phyloP scores from a whole-genome alignment of 2,888 invertebrate genomes.

The Clitarchus hookeri region DNA sequence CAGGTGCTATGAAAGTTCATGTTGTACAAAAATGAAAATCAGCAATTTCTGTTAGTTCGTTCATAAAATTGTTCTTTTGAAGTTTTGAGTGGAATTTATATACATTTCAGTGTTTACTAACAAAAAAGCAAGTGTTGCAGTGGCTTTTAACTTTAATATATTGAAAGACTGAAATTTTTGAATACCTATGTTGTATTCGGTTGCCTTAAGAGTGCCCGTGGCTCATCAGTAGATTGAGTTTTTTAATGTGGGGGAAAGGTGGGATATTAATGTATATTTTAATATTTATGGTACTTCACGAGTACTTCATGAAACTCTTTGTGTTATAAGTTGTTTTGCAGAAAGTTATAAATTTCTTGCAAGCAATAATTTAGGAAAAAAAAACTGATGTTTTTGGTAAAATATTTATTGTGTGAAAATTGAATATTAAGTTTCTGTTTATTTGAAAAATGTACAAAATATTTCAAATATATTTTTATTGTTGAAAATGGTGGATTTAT shows the following conservation, averaged over 20 bases:
- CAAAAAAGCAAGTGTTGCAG: not conserved
- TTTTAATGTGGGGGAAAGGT: not conserved
- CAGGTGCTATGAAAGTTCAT: no score
- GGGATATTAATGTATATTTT: not conserved
- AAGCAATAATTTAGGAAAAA: not conserved
- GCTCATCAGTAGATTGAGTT: not conserved
- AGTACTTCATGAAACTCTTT: not conserved
- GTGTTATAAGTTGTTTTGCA: not conserved
- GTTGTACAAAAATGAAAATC: no score
- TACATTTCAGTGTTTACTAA: no score
- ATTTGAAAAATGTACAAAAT: not conserved
- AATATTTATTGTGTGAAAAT: not conserved
- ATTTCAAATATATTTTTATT: constrained; percentile 14
- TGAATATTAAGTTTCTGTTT: constrained; percentile 5
- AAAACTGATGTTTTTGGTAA: not conserved
- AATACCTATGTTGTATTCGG: not conserved
- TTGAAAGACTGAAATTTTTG: constrained; percentile 6
- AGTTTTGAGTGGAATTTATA: no score
- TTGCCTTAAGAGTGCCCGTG: not conserved
- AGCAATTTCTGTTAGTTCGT: no score
- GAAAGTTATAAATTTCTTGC: not conserved
- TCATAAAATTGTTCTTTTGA: no score
- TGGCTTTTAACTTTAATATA: not conserved
- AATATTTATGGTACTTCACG: no score
- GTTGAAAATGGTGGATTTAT: no score